Evolutionary conservation across 2,113 vertebrate genomes (phyloP).

Genomic region (Charina bottae): DNA sequence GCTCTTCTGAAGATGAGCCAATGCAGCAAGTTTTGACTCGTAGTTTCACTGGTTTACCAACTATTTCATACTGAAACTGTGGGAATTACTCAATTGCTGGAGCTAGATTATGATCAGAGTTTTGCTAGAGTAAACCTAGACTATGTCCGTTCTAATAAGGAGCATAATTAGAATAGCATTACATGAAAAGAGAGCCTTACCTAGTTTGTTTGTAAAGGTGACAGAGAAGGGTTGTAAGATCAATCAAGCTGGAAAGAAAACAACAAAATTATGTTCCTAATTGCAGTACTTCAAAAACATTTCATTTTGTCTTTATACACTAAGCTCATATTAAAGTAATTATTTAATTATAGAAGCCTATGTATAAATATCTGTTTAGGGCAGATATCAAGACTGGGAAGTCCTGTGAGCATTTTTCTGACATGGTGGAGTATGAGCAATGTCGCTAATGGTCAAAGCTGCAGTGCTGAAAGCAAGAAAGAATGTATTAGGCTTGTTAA

Average conservation of each 20-base stretch:
- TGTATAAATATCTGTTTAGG: not conserved
- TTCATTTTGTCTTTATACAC: conserved; percentile 20
- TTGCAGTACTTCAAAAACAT: conserved; percentile 22
- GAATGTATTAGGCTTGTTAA: conserved; percentile 13
- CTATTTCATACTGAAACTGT: conserved; percentile 69
- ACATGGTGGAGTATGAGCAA: not conserved
- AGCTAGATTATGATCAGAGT: conserved; percentile 56
- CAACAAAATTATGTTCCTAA: not conserved
- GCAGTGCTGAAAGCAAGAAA: not conserved
- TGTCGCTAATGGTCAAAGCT: not conserved
- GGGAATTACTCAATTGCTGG: conserved; percentile 60
- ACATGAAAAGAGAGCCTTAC: not conserved
- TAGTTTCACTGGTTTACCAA: conserved; percentile 73
- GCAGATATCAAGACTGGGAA: not conserved
- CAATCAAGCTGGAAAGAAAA: not conserved
- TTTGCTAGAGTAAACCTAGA: conserved; percentile 24
- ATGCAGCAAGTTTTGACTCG: conserved; percentile 70
- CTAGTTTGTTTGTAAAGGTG: conserved; percentile 11
- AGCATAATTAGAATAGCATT: conserved; percentile 15
- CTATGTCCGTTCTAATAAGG: conserved; percentile 47
- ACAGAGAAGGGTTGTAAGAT: conserved; percentile 25
- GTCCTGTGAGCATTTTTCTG: conserved; percentile 4
- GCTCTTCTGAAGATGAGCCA: conserved; percentile 63
- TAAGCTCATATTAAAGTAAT: conserved; percentile 23
- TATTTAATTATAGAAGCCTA: conserved; percentile 14